phyloP scores from a whole-genome alignment of 2,797 vertebrate genomes.

The Morus bassanus region DNA sequence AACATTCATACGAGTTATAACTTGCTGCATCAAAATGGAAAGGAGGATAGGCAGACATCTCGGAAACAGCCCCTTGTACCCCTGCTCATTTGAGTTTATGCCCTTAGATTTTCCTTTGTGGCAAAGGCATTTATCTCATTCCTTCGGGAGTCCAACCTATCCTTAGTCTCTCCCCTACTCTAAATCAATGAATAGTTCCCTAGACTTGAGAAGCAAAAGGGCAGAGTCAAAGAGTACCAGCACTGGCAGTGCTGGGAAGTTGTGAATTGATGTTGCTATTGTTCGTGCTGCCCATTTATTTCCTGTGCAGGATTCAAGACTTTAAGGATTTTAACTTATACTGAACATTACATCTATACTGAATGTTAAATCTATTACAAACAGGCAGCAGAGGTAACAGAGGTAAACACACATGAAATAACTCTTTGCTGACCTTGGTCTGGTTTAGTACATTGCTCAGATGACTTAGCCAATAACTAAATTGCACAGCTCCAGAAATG shows the following conservation, averaged over 20 bases:
- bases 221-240: not conserved
- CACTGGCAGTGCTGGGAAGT: not conserved
- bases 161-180: not conserved
- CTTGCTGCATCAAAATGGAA: not conserved
- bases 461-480: not conserved
- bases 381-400: not conserved
- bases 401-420: not conserved
- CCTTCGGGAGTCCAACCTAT: not conserved
- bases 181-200: not conserved
- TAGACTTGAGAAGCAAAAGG: not conserved
- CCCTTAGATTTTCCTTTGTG: not conserved
- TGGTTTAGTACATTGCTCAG: not conserved
- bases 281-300: not conserved
- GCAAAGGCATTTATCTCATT: not conserved
- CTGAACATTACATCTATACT: not conserved
- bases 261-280: not conserved
- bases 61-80: not conserved
- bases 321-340: slow-evolving; percentile 4
- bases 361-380: not conserved
- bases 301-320: not conserved
- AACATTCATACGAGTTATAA: not conserved
- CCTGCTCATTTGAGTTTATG: not conserved
- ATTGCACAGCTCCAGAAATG: not conserved
- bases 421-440: not conserved
- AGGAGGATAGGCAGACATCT: not conserved